These are phyloP conservation scores for Spicauda simplicius DNA, from an alignment of 2,888 invertebrate species.

Conservation along the genomic window DNA sequence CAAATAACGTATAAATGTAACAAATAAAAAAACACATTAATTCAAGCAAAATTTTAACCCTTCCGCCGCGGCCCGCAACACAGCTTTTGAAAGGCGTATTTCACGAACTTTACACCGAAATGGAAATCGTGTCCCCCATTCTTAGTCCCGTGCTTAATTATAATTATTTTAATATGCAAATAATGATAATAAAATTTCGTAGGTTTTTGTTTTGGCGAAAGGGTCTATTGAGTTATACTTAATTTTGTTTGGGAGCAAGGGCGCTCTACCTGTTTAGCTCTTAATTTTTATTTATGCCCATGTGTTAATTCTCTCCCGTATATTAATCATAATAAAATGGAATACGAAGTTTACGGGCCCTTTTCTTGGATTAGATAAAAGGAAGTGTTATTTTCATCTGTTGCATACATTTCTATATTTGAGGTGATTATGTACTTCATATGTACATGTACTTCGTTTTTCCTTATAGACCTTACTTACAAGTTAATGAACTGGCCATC, in stretches of 20 bases:
- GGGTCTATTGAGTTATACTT: conserved; percentile 79
- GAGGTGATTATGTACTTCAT: too few relatives aligned
- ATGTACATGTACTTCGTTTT: too few relatives aligned
- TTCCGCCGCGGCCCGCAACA: conserved; percentile 29
- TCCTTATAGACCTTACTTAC: too few relatives aligned
- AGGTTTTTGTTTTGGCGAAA: conserved; percentile 75
- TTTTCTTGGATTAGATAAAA: conserved; percentile 7
- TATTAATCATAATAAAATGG: conserved; percentile 42
- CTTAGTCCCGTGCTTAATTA: conserved; percentile 55
- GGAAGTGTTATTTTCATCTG: too few relatives aligned
- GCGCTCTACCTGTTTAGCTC: conserved; percentile 59
- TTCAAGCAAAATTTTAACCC: conserved; percentile 33
- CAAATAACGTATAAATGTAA: conserved; percentile 20
- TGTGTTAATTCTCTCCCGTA: conserved; percentile 46
- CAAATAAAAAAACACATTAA: conserved; percentile 30
- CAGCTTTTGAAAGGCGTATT: conserved; percentile 36
- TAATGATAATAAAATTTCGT: conserved; percentile 83
- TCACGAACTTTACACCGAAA: conserved; percentile 44
- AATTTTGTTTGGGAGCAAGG: conserved; percentile 68
- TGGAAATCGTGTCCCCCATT: conserved; percentile 54
- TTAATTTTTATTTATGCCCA: conserved; percentile 73
- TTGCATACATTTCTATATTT: too few relatives aligned
- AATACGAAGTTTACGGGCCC: conserved; percentile 19
- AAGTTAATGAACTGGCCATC: too few relatives aligned
- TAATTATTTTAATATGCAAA: conserved; percentile 85